A percentile compares a stretch with the other conserved stretches of the same genome.
Evolutionary conservation across 2,113 vertebrate species (phyloP).

Genomic region (Stegastes partitus): DNA sequence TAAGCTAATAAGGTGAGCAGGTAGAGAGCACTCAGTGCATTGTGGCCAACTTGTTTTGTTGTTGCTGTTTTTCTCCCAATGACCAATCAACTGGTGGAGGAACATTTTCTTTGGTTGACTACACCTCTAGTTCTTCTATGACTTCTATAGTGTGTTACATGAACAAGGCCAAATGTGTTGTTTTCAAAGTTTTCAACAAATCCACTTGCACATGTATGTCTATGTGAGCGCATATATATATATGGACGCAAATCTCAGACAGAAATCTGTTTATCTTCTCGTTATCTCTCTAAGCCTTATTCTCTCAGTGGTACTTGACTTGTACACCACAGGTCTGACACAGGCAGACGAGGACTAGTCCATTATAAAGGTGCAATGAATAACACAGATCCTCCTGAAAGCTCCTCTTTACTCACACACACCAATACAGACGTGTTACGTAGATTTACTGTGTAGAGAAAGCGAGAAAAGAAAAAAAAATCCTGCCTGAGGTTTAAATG

Average conservation of each 20-base stretch:
- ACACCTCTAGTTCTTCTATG: neutral
- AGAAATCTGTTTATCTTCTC: slow-evolving; percentile 8
- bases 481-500: slow-evolving; percentile 53
- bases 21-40: no score
- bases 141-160: slow-evolving; percentile 6
- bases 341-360: slow-evolving; percentile 18
- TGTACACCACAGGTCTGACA: slow-evolving; percentile 15
- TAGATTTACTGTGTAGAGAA: slow-evolving; percentile 36
- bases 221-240: neutral
- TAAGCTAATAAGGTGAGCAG: no score
- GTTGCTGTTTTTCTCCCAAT: no score
- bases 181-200: slow-evolving; percentile 14
- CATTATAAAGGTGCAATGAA: slow-evolving; percentile 68
- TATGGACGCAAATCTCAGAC: slow-evolving; percentile 10
- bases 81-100: no score
- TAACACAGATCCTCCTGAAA: slow-evolving; percentile 66
- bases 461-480: neutral
- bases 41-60: no score
- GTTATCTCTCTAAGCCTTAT: slow-evolving; percentile 4
- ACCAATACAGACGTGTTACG: neutral
- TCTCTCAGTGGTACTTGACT: slow-evolving; percentile 9
- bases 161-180: neutral
- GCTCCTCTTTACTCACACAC: slow-evolving; percentile 21
- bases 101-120: no score
- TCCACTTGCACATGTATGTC: neutral